A percentile compares a stretch with the other conserved stretches of the same genome.
Evolutionary conservation across 1,140 invertebrate species (phyloP).

Genomic region (Caerostris extrusa): DNA sequence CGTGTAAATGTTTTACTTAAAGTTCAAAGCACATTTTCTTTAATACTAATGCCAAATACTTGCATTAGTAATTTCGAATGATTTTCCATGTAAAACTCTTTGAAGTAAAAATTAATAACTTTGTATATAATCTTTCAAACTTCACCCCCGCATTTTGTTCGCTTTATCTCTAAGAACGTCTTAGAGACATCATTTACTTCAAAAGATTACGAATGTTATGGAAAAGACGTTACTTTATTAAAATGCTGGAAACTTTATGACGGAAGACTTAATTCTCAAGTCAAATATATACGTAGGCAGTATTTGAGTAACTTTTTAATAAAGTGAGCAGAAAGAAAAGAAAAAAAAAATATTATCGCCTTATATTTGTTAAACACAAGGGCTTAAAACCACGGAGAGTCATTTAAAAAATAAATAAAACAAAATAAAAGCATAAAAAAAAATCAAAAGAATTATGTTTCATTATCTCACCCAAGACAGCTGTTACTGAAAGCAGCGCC

Average conservation of each 20-base stretch:
- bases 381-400: slow-evolving; percentile 36
- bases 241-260: not conserved
- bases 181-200: not conserved
- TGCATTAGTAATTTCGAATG: too few species aligned
- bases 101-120: too few species aligned
- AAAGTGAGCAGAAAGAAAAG: not conserved
- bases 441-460: slow-evolving; percentile 30
- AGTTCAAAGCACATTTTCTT: too few species aligned
- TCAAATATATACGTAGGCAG: not conserved
- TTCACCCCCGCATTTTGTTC: too few species aligned
- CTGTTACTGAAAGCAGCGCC: slow-evolving; percentile 49
- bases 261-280: not conserved
- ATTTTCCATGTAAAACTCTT: too few species aligned
- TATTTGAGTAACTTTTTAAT: not conserved
- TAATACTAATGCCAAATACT: too few species aligned
- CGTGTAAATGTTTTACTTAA: too few species aligned
- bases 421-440: slow-evolving; percentile 9
- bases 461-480: slow-evolving; percentile 32
- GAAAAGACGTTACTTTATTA: not conserved
- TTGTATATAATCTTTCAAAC: too few species aligned
- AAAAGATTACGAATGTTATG: not conserved
- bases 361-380: not conserved
- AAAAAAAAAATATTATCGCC: not conserved
- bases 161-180: too few species aligned
- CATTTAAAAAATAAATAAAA: slow-evolving; percentile 1